phyloP scores from a whole-genome alignment of 2,113 vertebrate genomes.

The Thalassarche chlororhynchos region DNA sequence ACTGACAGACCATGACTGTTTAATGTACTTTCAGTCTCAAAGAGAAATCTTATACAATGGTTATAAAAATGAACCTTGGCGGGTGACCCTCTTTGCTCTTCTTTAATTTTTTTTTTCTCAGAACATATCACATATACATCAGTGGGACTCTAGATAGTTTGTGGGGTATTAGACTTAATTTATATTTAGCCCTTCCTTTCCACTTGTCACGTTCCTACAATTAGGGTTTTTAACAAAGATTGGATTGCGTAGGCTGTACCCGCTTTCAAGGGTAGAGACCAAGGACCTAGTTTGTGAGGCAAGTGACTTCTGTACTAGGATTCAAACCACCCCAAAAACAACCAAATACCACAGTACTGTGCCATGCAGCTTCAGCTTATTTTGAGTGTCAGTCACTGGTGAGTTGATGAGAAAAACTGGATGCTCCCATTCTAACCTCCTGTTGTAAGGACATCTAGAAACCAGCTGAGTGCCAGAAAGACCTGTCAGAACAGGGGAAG shows the following conservation, averaged over 20 bases:
- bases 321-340: neutral
- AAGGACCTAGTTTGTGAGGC: neutral
- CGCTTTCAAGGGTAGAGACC: neutral
- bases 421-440: neutral
- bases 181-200: neutral
- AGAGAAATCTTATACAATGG: constrained; percentile 41
- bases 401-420: neutral
- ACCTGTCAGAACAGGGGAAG: neutral
- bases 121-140: neutral
- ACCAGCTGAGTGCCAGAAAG: neutral
- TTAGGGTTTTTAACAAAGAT: neutral
- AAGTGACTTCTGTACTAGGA: neutral
- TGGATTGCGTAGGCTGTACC: neutral
- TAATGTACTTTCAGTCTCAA: constrained; percentile 42
- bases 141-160: neutral
- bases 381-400: neutral
- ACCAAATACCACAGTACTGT: neutral
- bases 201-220: neutral
- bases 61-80: neutral
- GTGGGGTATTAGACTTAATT: neutral
- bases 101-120: neutral
- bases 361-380: fast-evolving
- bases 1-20: constrained; percentile 60
- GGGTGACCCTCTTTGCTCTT: neutral
- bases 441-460: neutral